Evolutionary conservation across 1,140 invertebrate genomes (phyloP).

Genomic region (Sycophila sp.): DNA sequence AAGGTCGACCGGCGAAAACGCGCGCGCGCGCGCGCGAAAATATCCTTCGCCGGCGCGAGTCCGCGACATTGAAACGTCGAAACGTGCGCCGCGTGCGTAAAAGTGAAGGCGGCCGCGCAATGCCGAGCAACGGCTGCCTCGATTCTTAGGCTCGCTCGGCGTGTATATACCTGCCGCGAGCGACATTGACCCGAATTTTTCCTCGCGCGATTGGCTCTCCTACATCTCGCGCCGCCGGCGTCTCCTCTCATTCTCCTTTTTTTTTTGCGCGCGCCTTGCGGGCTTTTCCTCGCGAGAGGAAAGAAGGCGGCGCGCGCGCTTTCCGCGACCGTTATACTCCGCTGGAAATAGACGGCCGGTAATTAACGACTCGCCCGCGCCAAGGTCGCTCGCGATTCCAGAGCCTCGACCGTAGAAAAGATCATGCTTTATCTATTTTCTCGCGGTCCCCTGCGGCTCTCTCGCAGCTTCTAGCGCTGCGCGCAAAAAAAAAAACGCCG

Average conservation of each 20-base stretch:
- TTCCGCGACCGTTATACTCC: slow-evolving; percentile 6
- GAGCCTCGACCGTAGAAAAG: no score
- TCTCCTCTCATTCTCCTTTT: background rate
- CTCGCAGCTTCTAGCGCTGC: no score
- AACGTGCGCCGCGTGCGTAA: slow-evolving; percentile 42
- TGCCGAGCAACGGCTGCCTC: slow-evolving; percentile 38
- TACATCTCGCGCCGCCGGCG: background rate
- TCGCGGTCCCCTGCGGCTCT: no score
- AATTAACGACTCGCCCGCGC: background rate
- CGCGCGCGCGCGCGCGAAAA: background rate
- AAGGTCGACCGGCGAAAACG: background rate
- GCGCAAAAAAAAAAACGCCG: no score
- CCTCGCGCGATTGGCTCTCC: background rate
- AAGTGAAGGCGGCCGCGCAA: slow-evolving; percentile 35
- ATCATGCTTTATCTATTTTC: no score
- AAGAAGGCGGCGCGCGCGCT: no score
- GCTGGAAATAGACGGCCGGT: background rate
- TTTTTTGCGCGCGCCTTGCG: background rate
- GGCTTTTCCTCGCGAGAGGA: background rate
- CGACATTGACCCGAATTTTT: slow-evolving; percentile 55
- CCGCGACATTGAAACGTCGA: slow-evolving; percentile 47
- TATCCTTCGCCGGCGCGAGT: slow-evolving; percentile 37
- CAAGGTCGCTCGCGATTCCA: background rate
- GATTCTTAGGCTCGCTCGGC: background rate
- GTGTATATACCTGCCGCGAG: background rate